These are phyloP conservation scores for Lithobius niger DNA, from an alignment of 1,140 invertebrate species.

Conservation along the genomic window DNA sequence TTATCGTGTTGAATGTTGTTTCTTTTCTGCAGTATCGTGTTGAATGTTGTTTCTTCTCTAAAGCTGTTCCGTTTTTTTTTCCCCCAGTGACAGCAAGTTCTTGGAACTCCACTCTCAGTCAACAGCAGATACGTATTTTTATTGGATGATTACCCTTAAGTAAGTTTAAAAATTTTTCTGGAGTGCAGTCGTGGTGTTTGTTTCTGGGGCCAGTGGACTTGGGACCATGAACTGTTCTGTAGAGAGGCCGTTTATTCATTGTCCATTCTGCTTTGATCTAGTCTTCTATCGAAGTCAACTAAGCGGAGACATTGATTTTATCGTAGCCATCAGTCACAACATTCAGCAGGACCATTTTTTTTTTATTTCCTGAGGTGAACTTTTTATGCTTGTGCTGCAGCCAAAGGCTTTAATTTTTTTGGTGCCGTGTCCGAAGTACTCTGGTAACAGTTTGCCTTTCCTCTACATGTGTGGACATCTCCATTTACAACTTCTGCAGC, in stretches of 20 bases:
- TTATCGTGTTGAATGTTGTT: background rate
- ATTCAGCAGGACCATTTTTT: too few species aligned
- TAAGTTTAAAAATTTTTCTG: background rate
- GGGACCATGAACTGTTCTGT: background rate
- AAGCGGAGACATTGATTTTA: background rate
- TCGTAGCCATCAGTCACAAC: too few species aligned
- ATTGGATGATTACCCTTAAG: background rate
- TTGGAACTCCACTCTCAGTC: background rate
- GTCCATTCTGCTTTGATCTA: background rate
- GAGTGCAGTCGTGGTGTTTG: background rate
- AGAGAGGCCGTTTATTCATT: background rate
- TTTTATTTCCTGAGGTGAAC: too few species aligned
- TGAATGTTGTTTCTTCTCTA: background rate
- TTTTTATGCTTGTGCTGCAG: too few species aligned
- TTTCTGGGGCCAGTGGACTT: too few species aligned
- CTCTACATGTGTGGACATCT: too few species aligned
- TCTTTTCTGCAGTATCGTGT: background rate
- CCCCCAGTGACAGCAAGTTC: background rate
- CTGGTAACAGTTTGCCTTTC: too few species aligned
- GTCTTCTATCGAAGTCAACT: background rate
- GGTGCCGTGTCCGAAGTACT: too few species aligned
- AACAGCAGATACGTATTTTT: background rate
- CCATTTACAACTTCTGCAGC: too few species aligned
- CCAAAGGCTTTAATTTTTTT: too few species aligned
- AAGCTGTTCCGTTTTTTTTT: background rate